A percentile compares a stretch with the other conserved stretches of the same genome.
These are phyloP conservation scores for Synanceia verrucosa DNA, from an alignment of 2,797 vertebrate genomes.

Conservation along the genomic window DNA sequence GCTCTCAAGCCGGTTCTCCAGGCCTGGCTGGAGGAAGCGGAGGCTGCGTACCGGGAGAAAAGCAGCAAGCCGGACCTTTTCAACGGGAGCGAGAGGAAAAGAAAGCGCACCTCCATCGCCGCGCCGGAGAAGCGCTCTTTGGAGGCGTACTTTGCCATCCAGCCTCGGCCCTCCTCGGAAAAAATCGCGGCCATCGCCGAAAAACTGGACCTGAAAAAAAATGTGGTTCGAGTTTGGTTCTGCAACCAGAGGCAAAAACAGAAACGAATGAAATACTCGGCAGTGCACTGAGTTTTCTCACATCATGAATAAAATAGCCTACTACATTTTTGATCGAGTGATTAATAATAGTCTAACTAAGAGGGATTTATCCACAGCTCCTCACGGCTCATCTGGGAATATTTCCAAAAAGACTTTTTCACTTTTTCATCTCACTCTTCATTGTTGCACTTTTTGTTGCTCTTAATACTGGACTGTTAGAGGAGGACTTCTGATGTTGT, in stretches of 20 bases:
- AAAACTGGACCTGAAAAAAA: slow-evolving; percentile 95
- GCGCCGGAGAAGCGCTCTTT: slow-evolving; percentile 94
- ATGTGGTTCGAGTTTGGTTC: slow-evolving; percentile 95
- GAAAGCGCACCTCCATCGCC: slow-evolving; percentile 93
- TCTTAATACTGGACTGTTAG: slow-evolving; percentile 24
- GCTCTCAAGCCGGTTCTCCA: slow-evolving; percentile 94
- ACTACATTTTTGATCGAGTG: slow-evolving; percentile 74
- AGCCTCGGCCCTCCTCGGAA: slow-evolving; percentile 93
- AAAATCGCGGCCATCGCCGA: slow-evolving; percentile 94
- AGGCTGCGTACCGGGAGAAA: slow-evolving; percentile 88
- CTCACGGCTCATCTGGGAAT: slow-evolving; percentile 61
- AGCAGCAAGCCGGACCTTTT: slow-evolving; percentile 88
- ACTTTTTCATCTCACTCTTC: slow-evolving; percentile 61
- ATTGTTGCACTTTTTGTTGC: too few species aligned
- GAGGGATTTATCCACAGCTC: slow-evolving; percentile 75
- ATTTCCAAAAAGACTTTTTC: slow-evolving; percentile 30
- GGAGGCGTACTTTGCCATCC: slow-evolving; percentile 94
- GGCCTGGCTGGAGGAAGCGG: slow-evolving; percentile 94
- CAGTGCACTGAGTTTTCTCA: slow-evolving; percentile 85
- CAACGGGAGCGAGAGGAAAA: slow-evolving; percentile 87
- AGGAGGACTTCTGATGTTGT: slow-evolving; percentile 51
- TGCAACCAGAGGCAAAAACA: slow-evolving; percentile 96
- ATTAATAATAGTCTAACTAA: slow-evolving; percentile 74
- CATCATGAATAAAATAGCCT: slow-evolving; percentile 71
- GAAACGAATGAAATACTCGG: slow-evolving; percentile 95